These are phyloP conservation scores for Brachionus paranguensis DNA, from an alignment of 1,140 invertebrate species.

Conservation along the genomic window DNA sequence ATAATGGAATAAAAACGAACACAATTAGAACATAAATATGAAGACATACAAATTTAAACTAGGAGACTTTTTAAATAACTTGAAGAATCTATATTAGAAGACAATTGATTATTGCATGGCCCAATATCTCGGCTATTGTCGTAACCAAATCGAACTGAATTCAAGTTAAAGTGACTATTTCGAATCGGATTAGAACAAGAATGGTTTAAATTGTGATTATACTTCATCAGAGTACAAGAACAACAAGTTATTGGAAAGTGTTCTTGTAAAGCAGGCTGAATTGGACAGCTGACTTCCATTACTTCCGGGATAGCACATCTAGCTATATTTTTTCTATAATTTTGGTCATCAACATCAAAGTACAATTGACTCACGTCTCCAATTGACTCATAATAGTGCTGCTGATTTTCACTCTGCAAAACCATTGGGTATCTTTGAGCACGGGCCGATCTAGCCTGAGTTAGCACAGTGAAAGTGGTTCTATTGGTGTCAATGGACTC, in stretches of 20 bases:
- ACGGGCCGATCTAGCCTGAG: not conserved
- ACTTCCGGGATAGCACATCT: not conserved
- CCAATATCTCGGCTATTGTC: not conserved
- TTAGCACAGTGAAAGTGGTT: not conserved
- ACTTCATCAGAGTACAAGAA: not conserved
- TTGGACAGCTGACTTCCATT: not conserved
- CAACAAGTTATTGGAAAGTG: constrained; percentile 24
- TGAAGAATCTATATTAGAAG: constrained; percentile 5
- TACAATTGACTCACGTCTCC: constrained; percentile 14
- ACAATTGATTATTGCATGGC: not conserved
- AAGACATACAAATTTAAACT: not conserved
- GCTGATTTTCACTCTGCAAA: not conserved
- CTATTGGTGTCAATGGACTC: constrained; percentile 4
- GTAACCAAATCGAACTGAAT: not conserved
- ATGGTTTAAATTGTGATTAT: not conserved
- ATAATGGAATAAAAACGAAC: constrained; percentile 26
- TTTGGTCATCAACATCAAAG: constrained; percentile 33
- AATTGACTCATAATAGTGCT: constrained; percentile 25
- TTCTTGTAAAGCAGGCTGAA: not conserved
- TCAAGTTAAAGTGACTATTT: not conserved
- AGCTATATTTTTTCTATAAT: not conserved
- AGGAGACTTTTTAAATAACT: constrained; percentile 23
- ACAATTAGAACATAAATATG: not conserved
- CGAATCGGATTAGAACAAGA: not conserved
- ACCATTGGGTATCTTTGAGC: not conserved